Evolutionary conservation across 2,113 vertebrate species (phyloP), one percentile per base, ranked within the genome.

Genomic region (Phainopepla nitens): DNA sequence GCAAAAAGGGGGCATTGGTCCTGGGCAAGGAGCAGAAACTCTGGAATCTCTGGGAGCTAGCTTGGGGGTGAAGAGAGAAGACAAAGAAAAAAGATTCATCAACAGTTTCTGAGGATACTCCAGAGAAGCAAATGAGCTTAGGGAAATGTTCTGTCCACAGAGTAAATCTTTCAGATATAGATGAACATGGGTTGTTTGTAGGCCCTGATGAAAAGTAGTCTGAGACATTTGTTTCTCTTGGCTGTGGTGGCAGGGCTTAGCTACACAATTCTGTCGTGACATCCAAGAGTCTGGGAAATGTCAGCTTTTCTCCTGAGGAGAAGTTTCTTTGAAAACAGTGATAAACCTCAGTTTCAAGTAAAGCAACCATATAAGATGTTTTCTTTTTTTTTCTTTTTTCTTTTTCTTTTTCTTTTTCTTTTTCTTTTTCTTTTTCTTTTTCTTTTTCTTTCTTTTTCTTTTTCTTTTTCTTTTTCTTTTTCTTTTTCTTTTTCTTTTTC

Each of bases 391-490:
- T 20, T 10, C 16, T 6, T 2, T 10, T 3, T 12, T 13, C 6
- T 6, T 15, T 0, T 28, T 4, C 8, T 3, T 2, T 1, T 6
- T 3, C 12, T 0, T 1, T 1, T 15, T 2, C 23, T 0, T 1
- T 1, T 18, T 2, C 9, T 3, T 2, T 1, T 10, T 5, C 3
- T 1, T 4, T 4, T 15, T 3, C 2, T 8, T 1, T 2, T 4
- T 1, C 1, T 1, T 2, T 2, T 7, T 2, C 3, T 6, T 6
- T 2, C 6, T 1, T 12, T 6, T 3, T 3, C 6, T 3, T 7
- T 4, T 6, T 0, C 1, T 2, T 11, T 6, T 8, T 1, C 2
- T 1, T 5, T 2, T 10, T 1, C 2, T 1, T 3, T 8, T 18
- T 6, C 2, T 7, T 10, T 15, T 6, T 9, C 0, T 3, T 10